Percentiles rank a stretch among this genome's conserved stretches.
Conservation (phyloP, 2,797 vertebrate genomes). For the Enteromius treurensis region DNA sequence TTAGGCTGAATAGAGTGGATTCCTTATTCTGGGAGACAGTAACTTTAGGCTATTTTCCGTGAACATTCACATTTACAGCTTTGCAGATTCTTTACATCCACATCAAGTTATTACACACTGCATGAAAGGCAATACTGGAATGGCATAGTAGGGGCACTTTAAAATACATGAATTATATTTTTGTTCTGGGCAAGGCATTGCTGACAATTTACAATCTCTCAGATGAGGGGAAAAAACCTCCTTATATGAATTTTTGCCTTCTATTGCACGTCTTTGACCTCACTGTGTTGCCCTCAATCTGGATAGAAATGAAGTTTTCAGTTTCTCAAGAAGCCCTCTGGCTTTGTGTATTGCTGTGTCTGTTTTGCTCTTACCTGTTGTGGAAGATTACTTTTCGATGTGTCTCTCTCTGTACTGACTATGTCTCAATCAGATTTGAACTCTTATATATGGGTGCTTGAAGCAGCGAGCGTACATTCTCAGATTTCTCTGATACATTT, state of each 20-base stretch:
- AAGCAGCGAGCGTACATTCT: background rate
- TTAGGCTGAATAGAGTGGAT: too few relatives aligned
- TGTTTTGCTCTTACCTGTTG: slow-evolving; percentile 52
- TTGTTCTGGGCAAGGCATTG: background rate
- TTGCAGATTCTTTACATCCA: too few relatives aligned
- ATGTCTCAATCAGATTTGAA: slow-evolving; percentile 2
- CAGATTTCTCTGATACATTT: background rate
- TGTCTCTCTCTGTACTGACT: background rate
- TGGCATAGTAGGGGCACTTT: too few relatives aligned
- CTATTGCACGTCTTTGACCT: slow-evolving; percentile 42
- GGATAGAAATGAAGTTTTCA: slow-evolving; percentile 47
- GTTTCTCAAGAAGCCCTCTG: slow-evolving; percentile 45
- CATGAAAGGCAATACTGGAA: too few relatives aligned
- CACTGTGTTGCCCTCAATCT: slow-evolving; percentile 52
- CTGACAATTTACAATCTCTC: background rate
- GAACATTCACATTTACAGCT: too few relatives aligned
- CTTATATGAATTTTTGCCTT: slow-evolving; percentile 1
- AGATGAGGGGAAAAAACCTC: background rate
- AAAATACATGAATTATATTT: background rate
- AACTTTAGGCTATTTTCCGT: too few relatives aligned
- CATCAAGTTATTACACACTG: too few relatives aligned
- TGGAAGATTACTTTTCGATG: slow-evolving; percentile 57
- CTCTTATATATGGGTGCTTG: background rate
- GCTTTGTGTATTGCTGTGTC: slow-evolving; percentile 43
- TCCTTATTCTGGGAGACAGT: too few relatives aligned